These are phyloP conservation scores for Bradysia coprophila DNA, from an alignment of 1,140 invertebrate species.

Conservation along the genomic window DNA sequence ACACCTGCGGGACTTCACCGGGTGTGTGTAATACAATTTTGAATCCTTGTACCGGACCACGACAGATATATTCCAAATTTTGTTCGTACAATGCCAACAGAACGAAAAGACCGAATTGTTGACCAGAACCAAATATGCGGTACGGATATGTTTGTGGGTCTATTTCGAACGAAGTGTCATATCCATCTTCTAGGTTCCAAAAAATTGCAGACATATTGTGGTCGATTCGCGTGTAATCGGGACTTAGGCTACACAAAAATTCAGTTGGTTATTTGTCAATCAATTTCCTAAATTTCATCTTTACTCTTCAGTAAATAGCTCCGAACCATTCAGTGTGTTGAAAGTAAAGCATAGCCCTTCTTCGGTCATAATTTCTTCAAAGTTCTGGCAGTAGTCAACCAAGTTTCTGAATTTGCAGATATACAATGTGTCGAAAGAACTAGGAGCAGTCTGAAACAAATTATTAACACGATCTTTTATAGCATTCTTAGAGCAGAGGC, in stretches of 20 bases:
- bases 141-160: constrained; percentile 26
- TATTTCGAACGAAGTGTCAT: constrained; percentile 24
- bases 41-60: constrained; percentile 46
- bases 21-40: constrained; percentile 41
- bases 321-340: constrained; percentile 40
- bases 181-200: constrained; percentile 42
- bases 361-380: constrained; percentile 40
- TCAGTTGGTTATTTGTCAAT: no score
- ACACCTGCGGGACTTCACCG: constrained; percentile 33
- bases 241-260: not conserved
- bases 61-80: constrained; percentile 44
- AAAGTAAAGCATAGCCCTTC: constrained; percentile 52
- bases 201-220: no score
- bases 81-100: constrained; percentile 31
- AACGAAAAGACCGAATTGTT: constrained; percentile 36
- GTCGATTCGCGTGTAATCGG: no score
- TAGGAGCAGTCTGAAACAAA: constrained; percentile 18
- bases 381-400: constrained; percentile 28
- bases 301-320: no score
- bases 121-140: constrained; percentile 33
- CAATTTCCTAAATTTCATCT: no score
- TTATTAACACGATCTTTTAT: not conserved
- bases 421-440: constrained; percentile 31
- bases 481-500: no score
- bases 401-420: constrained; percentile 33